Base-by-base conservation (phyloP, 2,113 vertebrate species). In the Macquaria ambigua region DNA sequence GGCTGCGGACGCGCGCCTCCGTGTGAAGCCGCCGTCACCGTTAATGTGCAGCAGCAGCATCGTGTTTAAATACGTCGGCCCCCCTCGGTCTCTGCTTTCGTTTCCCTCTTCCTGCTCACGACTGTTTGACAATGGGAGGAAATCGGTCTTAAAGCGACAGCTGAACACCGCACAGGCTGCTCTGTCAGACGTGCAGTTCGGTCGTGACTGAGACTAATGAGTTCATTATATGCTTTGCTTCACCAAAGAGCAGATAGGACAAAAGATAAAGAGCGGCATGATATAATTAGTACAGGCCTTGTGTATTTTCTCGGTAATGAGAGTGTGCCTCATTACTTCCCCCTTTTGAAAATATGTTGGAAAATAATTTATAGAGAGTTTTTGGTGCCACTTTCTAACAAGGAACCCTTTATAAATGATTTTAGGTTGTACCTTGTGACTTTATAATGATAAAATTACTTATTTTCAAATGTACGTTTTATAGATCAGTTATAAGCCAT, bases 71-170 rank as follows among this genome's bases (percentile, higher is more conserved):
- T 94, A 94, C 96, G 93, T 95, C 95, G 77, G 93, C 94, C 96
- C 66, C 53, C 96, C 94, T 89, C 90, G 87, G 91, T 90, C 95
- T 96, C 95, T 93, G 97, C 95, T 97, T 97, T 97, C 97, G 96
- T 97, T 97, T 98, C 96, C 97, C 97, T 96, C 97, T 99, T 98
- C 98, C 98, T 99, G 97, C 97, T 97, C 97, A 96, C 97, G 97
- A 97, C 96, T 96, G 94, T 96, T 96, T 97, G 96, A 99, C 98
- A 98, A 99, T 99, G 95, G 96, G 96, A 97, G 98, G 98, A 98
- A 99, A 98, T 97, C 94, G 96, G 96, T 95, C 97, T 98, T 98
- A 97, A 97, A 97, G 97, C 95, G 96, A 96, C 97, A 97, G 97
- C 94, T 67, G n/a, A 78, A 81, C 73, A 34, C 31, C 0, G 84